These are phyloP conservation scores for Sthenelais limicola DNA, from an alignment of 2,888 invertebrate genomes.

Conservation along the genomic window DNA sequence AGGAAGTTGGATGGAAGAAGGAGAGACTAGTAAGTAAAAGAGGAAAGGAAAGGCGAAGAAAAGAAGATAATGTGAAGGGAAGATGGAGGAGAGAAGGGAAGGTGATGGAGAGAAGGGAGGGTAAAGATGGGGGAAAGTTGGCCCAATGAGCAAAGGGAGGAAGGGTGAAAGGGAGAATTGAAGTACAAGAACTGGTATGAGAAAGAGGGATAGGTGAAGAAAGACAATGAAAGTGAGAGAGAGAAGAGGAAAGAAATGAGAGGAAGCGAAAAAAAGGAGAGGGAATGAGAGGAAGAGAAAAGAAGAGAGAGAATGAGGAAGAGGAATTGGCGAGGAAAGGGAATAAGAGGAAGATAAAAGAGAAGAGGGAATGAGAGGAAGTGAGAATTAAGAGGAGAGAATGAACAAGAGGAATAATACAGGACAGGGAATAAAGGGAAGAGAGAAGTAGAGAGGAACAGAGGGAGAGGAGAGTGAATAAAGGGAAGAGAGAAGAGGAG, in stretches of 20 bases:
- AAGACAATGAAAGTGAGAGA: no score
- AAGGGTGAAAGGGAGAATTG: background rate
- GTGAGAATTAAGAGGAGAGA: background rate
- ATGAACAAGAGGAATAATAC: background rate
- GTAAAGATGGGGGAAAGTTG: background rate
- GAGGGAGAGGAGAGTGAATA: background rate
- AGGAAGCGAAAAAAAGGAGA: background rate
- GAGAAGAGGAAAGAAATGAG: background rate
- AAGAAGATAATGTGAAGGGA: background rate
- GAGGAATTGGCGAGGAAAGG: background rate
- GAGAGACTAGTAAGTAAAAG: background rate
- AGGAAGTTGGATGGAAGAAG: background rate
- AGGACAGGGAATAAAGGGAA: background rate
- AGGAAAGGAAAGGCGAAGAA: background rate
- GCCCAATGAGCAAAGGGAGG: background rate
- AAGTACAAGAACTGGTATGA: no score
- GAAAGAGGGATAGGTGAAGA: no score
- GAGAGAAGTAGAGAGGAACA: background rate
- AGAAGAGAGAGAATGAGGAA: conserved; percentile 3
- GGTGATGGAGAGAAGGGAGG: background rate
- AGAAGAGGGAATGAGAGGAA: background rate
- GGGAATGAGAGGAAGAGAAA: background rate
- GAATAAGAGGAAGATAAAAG: background rate
- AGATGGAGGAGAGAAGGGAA: background rate
- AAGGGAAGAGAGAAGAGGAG: background rate